These are phyloP conservation scores for Ectemnius continuus DNA, from an alignment of 2,888 invertebrate species.

Conservation along the genomic window DNA sequence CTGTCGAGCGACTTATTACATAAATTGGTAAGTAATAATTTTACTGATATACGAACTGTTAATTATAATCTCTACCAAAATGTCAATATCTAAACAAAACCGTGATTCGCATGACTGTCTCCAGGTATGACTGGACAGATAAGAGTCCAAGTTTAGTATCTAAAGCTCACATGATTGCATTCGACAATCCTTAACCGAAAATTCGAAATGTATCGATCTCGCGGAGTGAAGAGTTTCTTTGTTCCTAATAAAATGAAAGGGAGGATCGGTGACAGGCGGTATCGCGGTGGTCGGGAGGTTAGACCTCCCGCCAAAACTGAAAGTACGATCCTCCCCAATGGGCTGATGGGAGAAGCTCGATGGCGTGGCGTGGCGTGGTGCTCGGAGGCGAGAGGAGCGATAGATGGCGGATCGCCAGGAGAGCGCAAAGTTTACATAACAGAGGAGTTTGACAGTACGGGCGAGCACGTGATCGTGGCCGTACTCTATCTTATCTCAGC, in stretches of 20 bases:
- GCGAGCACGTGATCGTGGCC: conserved; percentile 70
- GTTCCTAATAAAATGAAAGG: background rate
- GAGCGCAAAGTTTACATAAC: conserved; percentile 76
- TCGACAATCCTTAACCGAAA: no score
- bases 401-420: conserved; percentile 69
- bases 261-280: no score
- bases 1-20: no score
- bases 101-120: no score
- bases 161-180: no score
- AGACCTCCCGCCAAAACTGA: conserved; percentile 53
- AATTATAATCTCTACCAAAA: no score
- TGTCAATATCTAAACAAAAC: no score
- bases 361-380: no score
- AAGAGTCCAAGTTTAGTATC: no score
- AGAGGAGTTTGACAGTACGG: conserved; percentile 74
- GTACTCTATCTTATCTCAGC: conserved; percentile 69
- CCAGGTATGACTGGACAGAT: no score
- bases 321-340: conserved; percentile 30
- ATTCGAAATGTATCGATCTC: background rate
- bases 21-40: no score
- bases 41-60: no score
- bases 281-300: conserved; percentile 23
- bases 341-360: conserved; percentile 17
- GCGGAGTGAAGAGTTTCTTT: background rate
- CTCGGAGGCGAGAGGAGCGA: conserved; percentile 46